Percentiles rank a stretch among this genome's conserved stretches.
These are phyloP conservation scores for Microplitis manilae DNA, from an alignment of 2,888 invertebrate genomes.

Conservation along the genomic window DNA sequence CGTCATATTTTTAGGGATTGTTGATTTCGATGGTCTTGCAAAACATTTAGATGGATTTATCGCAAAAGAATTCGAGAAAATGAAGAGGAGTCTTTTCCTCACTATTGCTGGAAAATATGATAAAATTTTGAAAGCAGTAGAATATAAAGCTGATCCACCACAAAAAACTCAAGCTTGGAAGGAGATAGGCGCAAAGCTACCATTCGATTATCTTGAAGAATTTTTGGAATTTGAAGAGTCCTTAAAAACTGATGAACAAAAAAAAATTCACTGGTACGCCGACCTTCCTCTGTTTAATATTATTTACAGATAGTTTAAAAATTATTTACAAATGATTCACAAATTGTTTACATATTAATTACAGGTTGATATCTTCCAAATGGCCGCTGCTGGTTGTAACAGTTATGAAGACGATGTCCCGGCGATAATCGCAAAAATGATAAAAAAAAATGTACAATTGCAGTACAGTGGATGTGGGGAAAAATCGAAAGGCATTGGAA, in stretches of 20 bases:
- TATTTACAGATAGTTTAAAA: not conserved
- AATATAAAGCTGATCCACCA: not conserved
- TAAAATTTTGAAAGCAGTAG: not conserved
- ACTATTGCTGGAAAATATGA: not conserved
- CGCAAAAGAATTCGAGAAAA: not conserved
- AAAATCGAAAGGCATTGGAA: not conserved
- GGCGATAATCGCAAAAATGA: not conserved
- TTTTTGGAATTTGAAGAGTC: not conserved
- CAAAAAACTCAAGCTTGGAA: not conserved
- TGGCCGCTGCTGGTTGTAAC: not conserved
- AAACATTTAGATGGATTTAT: not conserved
- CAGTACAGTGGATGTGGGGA: not conserved
- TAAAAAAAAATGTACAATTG: conserved; percentile 7
- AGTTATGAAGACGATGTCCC: conserved; percentile 8
- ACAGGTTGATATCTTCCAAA: not conserved
- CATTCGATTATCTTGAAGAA: not conserved
- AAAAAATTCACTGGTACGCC: not conserved
- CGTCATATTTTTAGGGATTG: not conserved
- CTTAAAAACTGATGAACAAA: not conserved
- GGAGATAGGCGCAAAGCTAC: not conserved
- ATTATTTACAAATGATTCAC: not conserved
- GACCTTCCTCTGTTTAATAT: not conserved
- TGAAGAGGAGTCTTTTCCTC: not conserved
- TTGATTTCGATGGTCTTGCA: not conserved
- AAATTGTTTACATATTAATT: conserved; percentile 1